A percentile compares a stretch with the other conserved stretches of the same genome.
Conservation (phyloP, 2,113 vertebrate genomes). For the Entelurus aequoreus region DNA sequence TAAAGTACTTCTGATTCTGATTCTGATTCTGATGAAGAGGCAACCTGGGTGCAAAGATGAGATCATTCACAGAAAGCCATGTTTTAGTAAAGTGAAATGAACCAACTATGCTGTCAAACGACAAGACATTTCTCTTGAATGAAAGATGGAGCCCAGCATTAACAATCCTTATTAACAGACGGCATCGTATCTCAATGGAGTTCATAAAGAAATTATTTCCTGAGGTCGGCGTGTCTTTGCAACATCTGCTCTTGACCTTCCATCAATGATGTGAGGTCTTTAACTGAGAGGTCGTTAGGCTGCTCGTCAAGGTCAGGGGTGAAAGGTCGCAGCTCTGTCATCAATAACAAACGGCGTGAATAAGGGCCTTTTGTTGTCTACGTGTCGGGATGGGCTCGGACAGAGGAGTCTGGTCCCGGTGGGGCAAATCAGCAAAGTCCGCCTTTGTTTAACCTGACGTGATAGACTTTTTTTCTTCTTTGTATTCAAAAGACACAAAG, state of each 20-base stretch:
- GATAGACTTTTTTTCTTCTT: constrained; percentile 15
- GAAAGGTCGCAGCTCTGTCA: constrained; percentile 37
- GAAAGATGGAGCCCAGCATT: constrained; percentile 4
- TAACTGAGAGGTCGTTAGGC: constrained; percentile 44
- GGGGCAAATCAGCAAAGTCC: constrained; percentile 3
- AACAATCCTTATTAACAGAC: constrained; percentile 28
- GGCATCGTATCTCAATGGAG: constrained; percentile 10
- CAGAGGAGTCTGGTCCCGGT: neutral
- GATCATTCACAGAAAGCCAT: neutral
- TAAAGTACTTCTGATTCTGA: too few relatives aligned
- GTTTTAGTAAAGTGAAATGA: neutral
- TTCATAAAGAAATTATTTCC: constrained; percentile 32
- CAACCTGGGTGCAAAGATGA: neutral
- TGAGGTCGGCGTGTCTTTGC: constrained; percentile 17
- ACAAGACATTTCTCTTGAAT: neutral
- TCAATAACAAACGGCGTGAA: constrained; percentile 36
- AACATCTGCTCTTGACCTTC: constrained; percentile 57
- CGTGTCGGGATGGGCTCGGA: constrained; percentile 25
- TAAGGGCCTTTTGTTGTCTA: constrained; percentile 28
- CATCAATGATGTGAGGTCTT: constrained; percentile 43
- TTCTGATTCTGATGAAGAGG: too few relatives aligned
- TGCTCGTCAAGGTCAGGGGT: constrained; percentile 36
- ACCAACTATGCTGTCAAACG: neutral
- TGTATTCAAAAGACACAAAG: constrained; percentile 22
- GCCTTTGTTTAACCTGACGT: constrained; percentile 13